Conservation (phyloP, 2,888 invertebrate species). For the Mystacides longicornis region DNA sequence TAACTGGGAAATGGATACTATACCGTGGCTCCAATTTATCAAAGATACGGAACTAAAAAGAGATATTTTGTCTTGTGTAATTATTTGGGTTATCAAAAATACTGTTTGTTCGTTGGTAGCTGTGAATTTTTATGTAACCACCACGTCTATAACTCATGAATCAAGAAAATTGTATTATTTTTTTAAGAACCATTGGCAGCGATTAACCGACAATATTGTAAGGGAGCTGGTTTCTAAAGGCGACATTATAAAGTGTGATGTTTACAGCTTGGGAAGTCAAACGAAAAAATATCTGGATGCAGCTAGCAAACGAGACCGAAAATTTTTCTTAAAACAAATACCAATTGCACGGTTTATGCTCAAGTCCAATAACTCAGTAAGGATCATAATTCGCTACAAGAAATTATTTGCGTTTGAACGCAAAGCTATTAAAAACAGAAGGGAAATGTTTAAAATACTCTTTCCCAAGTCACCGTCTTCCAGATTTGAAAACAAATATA, state of each 20-base stretch:
- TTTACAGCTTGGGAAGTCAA: conserved; percentile 35
- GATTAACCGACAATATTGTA: conserved; percentile 40
- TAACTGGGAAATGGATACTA: conserved; percentile 35
- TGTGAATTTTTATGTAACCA: conserved; percentile 43
- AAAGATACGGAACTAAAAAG: conserved; percentile 19
- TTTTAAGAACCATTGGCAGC: conserved; percentile 43
- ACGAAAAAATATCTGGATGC: conserved; percentile 31
- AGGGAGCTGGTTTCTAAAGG: conserved; percentile 35
- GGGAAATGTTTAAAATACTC: conserved; percentile 18
- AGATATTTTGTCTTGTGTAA: conserved; percentile 30
- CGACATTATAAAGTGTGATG: conserved; percentile 34
- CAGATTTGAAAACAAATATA: conserved; percentile 17
- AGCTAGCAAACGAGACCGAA: conserved; percentile 26
- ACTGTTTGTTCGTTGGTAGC: conserved; percentile 38
- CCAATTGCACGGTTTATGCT: conserved; percentile 21
- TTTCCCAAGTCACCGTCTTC: conserved; percentile 7
- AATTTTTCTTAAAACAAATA: conserved; percentile 35
- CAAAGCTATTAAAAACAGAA: conserved; percentile 10
- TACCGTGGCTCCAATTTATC: conserved; percentile 33
- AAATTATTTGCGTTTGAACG: conserved; percentile 17
- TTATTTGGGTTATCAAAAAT: conserved; percentile 37
- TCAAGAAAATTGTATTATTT: conserved; percentile 43
- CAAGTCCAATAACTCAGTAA: conserved; percentile 18
- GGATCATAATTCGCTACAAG: conserved; percentile 22
- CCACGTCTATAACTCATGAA: conserved; percentile 39